Base-by-base conservation (phyloP, 1,140 invertebrate genomes). In the Cherax quadricarinatus region DNA sequence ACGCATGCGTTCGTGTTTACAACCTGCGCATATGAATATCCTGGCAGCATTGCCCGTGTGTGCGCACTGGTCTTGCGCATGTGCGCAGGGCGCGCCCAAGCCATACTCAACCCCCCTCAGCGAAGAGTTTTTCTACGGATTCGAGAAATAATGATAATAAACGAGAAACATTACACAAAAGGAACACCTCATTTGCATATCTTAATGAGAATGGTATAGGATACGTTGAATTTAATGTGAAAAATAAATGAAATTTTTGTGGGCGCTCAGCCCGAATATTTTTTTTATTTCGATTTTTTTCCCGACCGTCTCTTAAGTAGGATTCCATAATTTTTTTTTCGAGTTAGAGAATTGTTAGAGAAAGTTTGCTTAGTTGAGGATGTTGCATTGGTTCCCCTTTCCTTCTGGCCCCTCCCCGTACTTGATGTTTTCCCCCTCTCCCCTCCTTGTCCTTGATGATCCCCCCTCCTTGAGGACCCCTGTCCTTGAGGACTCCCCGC, bases 171-270 rank as follows among this genome's bases (percentile, higher is more conserved):
- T 91, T 93, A 93, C 93, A 93, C 93, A 93, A 93, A 93, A 93
- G 93, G 93, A 93, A 93, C 93, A 88, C 86, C 93, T 91, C 93
- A 93, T 93, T 93, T 93, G 93, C 93, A 93, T 93, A 93, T 93
- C 93, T 93, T 93, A 93, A 93, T 93, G 93, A 93, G 93, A 93
- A 89, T 93, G 93, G 93, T 90, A 93, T 93, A 93, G 93, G 93
- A 93, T 93, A 88, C 93, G 89, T 85, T 91, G 93, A 93, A 91
- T 93, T 93, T 93, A 93, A 93, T 93, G 93, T 93, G 93, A 93
- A 93, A 93, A 93, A 93, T 93, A 93, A 93, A 93, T 93, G 93
- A 93, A 91, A 93, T 88, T 91, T 92, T 92, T 92, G 90, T 87
- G 90, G 90, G 75, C 70, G 88, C 84, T 86, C 57, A 60, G 73